Evolutionary conservation across 2,888 invertebrate genomes (phyloP).

Genomic region (Drosophila mulleri): DNA sequence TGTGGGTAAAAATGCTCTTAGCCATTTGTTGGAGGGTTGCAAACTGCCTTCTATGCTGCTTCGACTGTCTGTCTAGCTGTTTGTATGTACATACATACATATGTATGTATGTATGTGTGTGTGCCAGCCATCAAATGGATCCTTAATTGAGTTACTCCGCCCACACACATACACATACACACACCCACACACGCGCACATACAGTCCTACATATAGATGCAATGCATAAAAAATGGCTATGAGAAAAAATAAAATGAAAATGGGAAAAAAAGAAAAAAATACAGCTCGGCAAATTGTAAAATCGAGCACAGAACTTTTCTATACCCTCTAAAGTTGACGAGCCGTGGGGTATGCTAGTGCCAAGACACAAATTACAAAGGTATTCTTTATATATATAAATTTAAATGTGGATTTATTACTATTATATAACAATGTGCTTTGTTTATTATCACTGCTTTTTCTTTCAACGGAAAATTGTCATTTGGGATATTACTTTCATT

Average conservation of each 20-base stretch:
- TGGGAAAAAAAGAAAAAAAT: constrained; percentile 1
- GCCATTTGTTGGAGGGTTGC: constrained; percentile 71
- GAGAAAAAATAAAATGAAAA: constrained; percentile 24
- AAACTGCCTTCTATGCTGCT: constrained; percentile 60
- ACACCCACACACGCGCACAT: constrained; percentile 45
- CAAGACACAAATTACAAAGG: neutral
- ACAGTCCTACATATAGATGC: constrained; percentile 29
- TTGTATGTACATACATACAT: constrained; percentile 33
- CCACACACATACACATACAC: constrained; percentile 60
- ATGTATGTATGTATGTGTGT: constrained; percentile 36
- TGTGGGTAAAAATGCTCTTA: constrained; percentile 73
- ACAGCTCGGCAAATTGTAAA: constrained; percentile 26
- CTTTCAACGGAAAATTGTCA: no score
- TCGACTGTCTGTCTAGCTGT: constrained; percentile 47
- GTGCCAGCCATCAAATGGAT: constrained; percentile 85
- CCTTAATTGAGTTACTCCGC: constrained; percentile 85
- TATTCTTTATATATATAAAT: neutral
- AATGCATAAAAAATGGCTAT: constrained; percentile 28
- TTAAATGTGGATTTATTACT: no score
- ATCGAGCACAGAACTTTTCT: constrained; percentile 14
- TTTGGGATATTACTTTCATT: neutral
- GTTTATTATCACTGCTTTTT: no score
- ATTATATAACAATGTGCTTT: neutral
- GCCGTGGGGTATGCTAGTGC: neutral
- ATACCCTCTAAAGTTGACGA: constrained; percentile 13